Evolutionary conservation across 2,113 vertebrate genomes (phyloP).

Genomic region (Psittacus erithacus): DNA sequence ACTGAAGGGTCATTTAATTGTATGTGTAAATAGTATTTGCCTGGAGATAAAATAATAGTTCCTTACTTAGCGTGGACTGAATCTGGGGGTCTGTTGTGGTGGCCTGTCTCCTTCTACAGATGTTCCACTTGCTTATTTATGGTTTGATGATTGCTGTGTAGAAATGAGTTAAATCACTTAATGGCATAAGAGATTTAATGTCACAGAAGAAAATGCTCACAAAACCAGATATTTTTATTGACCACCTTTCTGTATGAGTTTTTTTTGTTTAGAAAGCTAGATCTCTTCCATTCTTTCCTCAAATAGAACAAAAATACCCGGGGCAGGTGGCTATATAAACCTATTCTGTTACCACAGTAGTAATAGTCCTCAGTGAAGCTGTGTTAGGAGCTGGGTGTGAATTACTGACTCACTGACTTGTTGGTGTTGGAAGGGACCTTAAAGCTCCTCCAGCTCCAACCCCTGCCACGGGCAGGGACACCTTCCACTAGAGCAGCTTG

Average conservation of each 20-base stretch:
- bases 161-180: not conserved
- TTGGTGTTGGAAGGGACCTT: not conserved
- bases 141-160: not conserved
- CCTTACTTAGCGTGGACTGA: not conserved
- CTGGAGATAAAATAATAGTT: not conserved
- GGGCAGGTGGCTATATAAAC: not conserved
- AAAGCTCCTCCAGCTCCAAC: accelerated
- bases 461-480: not conserved
- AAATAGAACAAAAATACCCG: not conserved
- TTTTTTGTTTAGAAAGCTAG: not conserved
- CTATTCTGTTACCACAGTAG: not conserved
- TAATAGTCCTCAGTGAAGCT: not conserved
- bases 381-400: not conserved
- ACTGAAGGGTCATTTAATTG: not conserved
- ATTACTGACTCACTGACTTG: not conserved
- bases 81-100: not conserved
- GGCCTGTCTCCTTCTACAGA: not conserved
- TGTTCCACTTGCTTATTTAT: not conserved
- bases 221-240: not conserved
- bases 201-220: not conserved
- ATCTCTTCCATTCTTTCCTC: not conserved
- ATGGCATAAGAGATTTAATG: not conserved
- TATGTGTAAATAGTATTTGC: not conserved
- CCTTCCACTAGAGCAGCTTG: not conserved
- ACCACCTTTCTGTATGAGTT: not conserved